Base-by-base conservation (phyloP, 2,888 invertebrate genomes). In the Glaucopsyche alexis region DNA sequence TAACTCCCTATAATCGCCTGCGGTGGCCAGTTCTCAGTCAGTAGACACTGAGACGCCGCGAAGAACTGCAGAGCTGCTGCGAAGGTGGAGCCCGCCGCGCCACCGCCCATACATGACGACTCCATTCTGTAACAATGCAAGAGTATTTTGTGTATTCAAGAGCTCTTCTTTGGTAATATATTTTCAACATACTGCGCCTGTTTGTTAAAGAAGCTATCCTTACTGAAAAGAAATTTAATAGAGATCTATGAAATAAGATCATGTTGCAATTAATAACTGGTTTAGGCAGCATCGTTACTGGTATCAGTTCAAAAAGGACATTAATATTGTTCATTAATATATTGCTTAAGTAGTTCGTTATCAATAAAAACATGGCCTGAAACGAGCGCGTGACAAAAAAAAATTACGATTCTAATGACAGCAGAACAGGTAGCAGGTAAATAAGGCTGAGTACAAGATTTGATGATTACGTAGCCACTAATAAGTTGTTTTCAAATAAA, bases 31-130 rank as follows among this genome's bases (percentile, higher is more conserved):
- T 83, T 76, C 74, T 89, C 89, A 2, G 77, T 73, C 67, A 91
- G 76, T 71, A 88, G 77, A 64, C 89, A 89, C 79, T 89, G 89
- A 8, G 89, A 79, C 1, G 87, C 84, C 1, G 88, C 87, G 76
- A 90, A 88, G 82, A 87, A 90, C 73, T 88, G 87, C 72, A 91
- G 78, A 38, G 90, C 87, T 0, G 89, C 87, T 0, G 86, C 77
- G 49, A 90, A 74, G 1, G 84, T 76, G 2, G 80, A 75, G 0
- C 83, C 83, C 42, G 80, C 81, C 2, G 80, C 77, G 2, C 83
- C 80, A 1, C 77, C 77, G 49, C 78, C 78, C 29, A 76, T 73
- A 50, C 78, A 79, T 71, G 76, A 49, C n/a, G 65, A 50, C 16
- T 72, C 71, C 72, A 74, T 74, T 55, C 14, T 29, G 29, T 13